Evolutionary conservation across 2,888 invertebrate genomes (phyloP).

Genomic region (Lapara coniferarum): DNA sequence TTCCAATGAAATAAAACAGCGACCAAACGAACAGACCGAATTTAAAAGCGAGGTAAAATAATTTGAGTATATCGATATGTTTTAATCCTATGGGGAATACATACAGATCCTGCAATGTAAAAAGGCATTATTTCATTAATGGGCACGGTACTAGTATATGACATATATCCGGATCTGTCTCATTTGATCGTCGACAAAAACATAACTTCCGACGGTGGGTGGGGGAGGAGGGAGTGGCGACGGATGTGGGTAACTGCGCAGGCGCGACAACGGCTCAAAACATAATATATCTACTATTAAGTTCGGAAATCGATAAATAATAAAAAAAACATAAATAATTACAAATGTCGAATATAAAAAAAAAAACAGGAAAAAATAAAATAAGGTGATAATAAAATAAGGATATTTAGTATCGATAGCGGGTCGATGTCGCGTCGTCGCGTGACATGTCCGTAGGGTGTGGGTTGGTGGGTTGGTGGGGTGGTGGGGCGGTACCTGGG

Average conservation of each 20-base stretch:
- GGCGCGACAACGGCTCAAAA: constrained; percentile 26
- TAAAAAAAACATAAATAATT: neutral
- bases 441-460: neutral
- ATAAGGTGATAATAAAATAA: neutral
- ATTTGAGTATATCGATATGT: neutral
- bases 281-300: constrained; percentile 2
- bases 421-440: constrained; percentile 15
- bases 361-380: neutral
- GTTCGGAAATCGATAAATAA: neutral
- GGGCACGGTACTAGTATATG: neutral
- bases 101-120: constrained; percentile 15
- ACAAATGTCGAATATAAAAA: neutral
- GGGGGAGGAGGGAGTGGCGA: constrained; percentile 39
- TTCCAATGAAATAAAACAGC: constrained; percentile 40
- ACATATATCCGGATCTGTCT: constrained; percentile 33
- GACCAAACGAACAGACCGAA: constrained; percentile 44
- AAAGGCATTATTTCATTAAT: neutral
- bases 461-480: constrained; percentile 28
- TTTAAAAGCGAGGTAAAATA: neutral
- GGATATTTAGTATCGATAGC: too few relatives aligned
- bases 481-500: constrained; percentile 77
- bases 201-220: constrained; percentile 35
- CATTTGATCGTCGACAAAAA: constrained; percentile 42
- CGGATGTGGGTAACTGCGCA: constrained; percentile 41
- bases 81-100: neutral